Conservation (phyloP, 2,113 vertebrate genomes). For the Cinclus cinclus region DNA sequence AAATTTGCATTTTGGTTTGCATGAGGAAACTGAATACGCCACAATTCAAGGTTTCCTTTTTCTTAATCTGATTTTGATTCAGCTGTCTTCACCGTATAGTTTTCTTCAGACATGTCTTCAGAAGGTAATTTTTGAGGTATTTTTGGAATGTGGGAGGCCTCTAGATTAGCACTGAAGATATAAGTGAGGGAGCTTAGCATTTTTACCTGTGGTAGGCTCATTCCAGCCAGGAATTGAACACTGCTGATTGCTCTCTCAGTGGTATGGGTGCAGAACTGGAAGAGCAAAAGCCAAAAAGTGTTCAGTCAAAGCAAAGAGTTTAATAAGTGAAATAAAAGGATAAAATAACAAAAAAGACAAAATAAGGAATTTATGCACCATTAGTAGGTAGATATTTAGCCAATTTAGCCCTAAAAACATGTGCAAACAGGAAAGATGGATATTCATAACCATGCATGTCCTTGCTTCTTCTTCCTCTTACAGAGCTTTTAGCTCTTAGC, state of each 20-base stretch:
- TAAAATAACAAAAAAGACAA: background rate
- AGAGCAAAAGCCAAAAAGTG: background rate
- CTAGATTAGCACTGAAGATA: background rate
- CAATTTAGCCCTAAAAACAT: background rate
- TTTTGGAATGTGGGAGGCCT: background rate
- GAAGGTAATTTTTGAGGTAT: background rate
- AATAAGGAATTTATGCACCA: background rate
- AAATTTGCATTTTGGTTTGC: background rate
- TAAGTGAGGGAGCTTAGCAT: fast-evolving
- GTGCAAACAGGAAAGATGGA: background rate
- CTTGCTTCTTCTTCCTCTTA: background rate
- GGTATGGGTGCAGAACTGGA: background rate
- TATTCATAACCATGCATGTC: fast-evolving
- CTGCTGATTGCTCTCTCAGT: background rate
- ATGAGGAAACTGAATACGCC: too few species aligned
- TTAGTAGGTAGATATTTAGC: background rate
- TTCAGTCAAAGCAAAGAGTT: background rate
- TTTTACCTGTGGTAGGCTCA: background rate
- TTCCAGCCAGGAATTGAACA: fast-evolving
- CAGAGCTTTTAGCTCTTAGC: background rate
- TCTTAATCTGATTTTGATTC: background rate
- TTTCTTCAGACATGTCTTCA: background rate
- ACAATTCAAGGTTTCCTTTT: background rate
- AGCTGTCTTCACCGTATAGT: background rate
- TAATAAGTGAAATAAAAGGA: background rate